phyloP scores from a whole-genome alignment of 2,113 vertebrate genomes.

The Petaurus breviceps region DNA sequence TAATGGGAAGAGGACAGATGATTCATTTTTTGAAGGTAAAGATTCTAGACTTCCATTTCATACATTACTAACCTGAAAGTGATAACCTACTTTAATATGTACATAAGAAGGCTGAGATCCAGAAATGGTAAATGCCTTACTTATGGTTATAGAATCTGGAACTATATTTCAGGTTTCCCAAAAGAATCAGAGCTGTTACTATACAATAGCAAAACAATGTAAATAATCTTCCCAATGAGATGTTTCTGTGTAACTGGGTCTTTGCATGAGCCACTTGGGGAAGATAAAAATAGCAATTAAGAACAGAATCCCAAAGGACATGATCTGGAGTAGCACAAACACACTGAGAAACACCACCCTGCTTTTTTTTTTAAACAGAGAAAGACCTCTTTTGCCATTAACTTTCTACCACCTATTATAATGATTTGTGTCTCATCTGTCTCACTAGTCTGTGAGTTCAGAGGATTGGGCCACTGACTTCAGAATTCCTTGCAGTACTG shows the following conservation, averaged over 20 bases:
- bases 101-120: background rate
- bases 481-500: background rate
- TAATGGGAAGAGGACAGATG: background rate
- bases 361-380: background rate
- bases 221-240: background rate
- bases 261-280: background rate
- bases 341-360: background rate
- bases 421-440: background rate
- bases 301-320: background rate
- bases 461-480: background rate
- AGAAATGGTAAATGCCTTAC: background rate
- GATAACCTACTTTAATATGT: background rate
- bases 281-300: background rate
- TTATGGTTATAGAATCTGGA: background rate
- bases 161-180: background rate
- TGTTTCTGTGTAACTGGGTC: background rate
- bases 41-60: background rate
- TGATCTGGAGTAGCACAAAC: background rate
- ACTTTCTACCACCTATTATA: background rate
- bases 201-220: background rate
- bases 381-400: background rate
- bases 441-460: background rate
- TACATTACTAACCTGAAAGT: background rate
- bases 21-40: background rate
- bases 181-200: background rate